Base-by-base conservation (phyloP, 1,140 invertebrate species). In the Orius laevigatus region DNA sequence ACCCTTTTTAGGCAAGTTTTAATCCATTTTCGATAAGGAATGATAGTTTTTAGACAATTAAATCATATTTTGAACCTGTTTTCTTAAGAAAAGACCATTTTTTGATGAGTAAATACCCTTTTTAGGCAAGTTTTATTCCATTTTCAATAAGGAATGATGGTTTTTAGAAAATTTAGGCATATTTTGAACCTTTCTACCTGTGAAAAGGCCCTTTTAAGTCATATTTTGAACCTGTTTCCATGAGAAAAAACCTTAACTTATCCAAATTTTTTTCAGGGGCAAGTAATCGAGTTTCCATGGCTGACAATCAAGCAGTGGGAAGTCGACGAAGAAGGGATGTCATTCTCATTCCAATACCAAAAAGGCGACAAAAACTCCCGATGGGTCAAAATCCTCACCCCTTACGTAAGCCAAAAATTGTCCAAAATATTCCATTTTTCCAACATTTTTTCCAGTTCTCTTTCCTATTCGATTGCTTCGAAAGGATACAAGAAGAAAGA, bases 401-500 rank as follows among this genome's bases (percentile, higher is more conserved):
- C 85, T 62, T 93, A 93, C 71, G 89, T 94, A 72, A 83, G 81
- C 20, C 14, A 19, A 31, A 10, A 46, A 14, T 45, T 48, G 20
- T 16, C 40, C 44, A 38, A n/a, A 45, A 52, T 51, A 49, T 11
- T 39, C 0, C 44, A 19, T 51, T 54, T 46, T 44, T 48, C 20
- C 14, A 55, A 57, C 58, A 56, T 59, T 57, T 59, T 54, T 78
- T 79, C 39, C 70, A 94, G 89, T 91, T 87, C 63, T 76, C 84
- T 59, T 94, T 85, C 70, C 76, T 95, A 60, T 80, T 81, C 64
- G 90, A 94, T 62, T 94, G 90, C 66, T 91, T 95, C 68, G 86
- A 94, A 64, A 73, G 84, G 70, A 84, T 96, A 72, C 79, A 84
- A 58, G 85, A 93, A 63, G 90, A 96, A 63, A 73, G 74, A 50